Evolutionary conservation across 2,888 invertebrate genomes (phyloP), one percentile per base, ranked within the genome.

Genomic region (Drosophila melanosoma): DNA sequence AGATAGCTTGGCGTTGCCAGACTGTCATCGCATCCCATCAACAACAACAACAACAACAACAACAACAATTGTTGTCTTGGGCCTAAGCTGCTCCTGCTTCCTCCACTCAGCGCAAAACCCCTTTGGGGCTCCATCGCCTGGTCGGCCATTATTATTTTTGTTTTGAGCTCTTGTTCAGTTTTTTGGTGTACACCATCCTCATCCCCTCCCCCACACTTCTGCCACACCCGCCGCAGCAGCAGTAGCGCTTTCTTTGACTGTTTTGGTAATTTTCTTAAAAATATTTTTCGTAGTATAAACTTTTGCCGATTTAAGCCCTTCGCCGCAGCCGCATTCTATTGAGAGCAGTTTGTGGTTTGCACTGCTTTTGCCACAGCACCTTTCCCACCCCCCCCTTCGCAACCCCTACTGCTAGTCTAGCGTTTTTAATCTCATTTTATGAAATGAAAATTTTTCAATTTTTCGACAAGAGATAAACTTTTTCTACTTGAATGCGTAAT

Each of bases 381-480:
- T 10, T 6, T 12, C 2, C 35, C 36, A 15, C 54, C 23, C 35
- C 23, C 29, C 42, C 6, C 29, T n/a, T 1, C 29, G 12, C 40
- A 20, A 12, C 36, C 40, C 23, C 20, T 17, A 10, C 38, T 51
- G 49, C 11, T 51, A 29, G 49, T 32, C 35, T 75, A 45, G 70
- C 70, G 85, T 74, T 85, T 81, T 87, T 88, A 88, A 89, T 89
- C 87, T 87, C 89, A 88, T 89, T 87, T 89, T 89, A 87, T 88
- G 89, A 89, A 88, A 88, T 83, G 87, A 89, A 83, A 85, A 87
- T 85, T 87, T 87, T 89, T 85, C 82, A 89, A 87, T 87, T 89
- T 86, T 83, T 87, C 83, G 82, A 83, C 89, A 81, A 88, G 82
- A 87, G 87, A 87, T 89, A 88, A 89, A 88, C 87, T 88, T 88